A percentile compares a stretch with the other conserved stretches of the same genome.
These are phyloP conservation scores for Pseudorhombus dupliciocellatus DNA, from an alignment of 2,113 vertebrate species.

Conservation along the genomic window DNA sequence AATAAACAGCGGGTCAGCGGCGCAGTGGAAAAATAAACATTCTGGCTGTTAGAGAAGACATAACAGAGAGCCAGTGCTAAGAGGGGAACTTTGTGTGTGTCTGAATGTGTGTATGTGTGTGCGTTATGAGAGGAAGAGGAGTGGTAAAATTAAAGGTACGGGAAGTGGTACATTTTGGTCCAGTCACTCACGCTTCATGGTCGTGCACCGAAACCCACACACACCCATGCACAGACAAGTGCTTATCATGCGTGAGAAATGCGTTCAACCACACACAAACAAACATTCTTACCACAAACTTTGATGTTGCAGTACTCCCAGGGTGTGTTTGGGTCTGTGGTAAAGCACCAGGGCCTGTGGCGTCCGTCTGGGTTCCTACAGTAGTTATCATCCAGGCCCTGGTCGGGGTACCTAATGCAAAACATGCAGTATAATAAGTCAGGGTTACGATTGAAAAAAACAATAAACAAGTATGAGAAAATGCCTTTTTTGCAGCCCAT, in stretches of 20 bases:
- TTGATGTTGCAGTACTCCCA: slow-evolving; percentile 99
- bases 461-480: not conserved
- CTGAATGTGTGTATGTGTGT: slow-evolving; percentile 10
- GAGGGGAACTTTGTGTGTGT: not conserved
- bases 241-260: slow-evolving; percentile 13
- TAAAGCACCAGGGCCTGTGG: slow-evolving; percentile 95
- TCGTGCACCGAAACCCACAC: not conserved
- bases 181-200: slow-evolving; percentile 38
- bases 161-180: slow-evolving; percentile 84
- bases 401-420: slow-evolving; percentile 89
- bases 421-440: slow-evolving; percentile 14
- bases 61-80: slow-evolving; percentile 41
- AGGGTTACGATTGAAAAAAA: not conserved
- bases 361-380: slow-evolving; percentile 98
- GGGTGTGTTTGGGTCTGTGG: slow-evolving; percentile 90
- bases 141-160: slow-evolving; percentile 68
- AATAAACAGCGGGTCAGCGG: slow-evolving; percentile 65
- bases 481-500: not conserved
- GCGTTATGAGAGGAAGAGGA: slow-evolving; percentile 13
- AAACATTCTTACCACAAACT: slow-evolving; percentile 89
- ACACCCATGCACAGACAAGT: slow-evolving; percentile 9
- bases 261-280: slow-evolving; percentile 31
- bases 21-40: slow-evolving; percentile 64
- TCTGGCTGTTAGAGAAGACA: slow-evolving; percentile 64
- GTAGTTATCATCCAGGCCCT: slow-evolving; percentile 98